Evolutionary conservation across 2,888 invertebrate species (phyloP).

Genomic region (Acanthosoma haemorrhoidale): DNA sequence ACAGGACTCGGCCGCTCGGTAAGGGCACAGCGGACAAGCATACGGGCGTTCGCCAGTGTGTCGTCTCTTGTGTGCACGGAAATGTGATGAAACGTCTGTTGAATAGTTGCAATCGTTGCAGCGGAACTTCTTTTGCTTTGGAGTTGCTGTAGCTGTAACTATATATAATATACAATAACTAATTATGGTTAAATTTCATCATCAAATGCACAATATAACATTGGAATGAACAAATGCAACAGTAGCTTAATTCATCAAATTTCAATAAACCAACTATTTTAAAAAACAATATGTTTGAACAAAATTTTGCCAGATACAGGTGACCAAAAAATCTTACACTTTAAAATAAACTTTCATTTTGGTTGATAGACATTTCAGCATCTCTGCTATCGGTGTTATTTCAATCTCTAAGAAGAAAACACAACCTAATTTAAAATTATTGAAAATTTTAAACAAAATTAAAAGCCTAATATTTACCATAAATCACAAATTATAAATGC

Average conservation of each 20-base stretch:
- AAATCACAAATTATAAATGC: no score
- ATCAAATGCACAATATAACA: not conserved
- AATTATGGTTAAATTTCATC: not conserved
- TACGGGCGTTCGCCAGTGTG: conserved; percentile 22
- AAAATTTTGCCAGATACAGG: no score
- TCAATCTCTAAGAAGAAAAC: no score
- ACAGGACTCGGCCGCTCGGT: conserved; percentile 20
- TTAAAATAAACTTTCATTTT: no score
- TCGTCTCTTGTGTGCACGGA: conserved; percentile 22
- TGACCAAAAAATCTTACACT: no score
- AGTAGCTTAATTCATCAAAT: not conserved
- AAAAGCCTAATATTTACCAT: no score
- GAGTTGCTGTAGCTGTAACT: not conserved
- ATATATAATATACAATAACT: not conserved
- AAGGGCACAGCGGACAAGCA: conserved; percentile 17
- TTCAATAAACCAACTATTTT: not conserved
- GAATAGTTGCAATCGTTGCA: conserved; percentile 24
- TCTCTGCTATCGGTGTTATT: no score
- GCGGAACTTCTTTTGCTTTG: conserved; percentile 20
- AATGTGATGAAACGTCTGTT: conserved; percentile 27
- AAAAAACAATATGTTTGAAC: no score
- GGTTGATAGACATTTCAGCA: no score
- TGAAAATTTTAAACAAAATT: no score
- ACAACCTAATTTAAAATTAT: no score
- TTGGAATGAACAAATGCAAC: not conserved